Conservation (phyloP, 2,797 vertebrate genomes). For the Smutsia temminckii region DNA sequence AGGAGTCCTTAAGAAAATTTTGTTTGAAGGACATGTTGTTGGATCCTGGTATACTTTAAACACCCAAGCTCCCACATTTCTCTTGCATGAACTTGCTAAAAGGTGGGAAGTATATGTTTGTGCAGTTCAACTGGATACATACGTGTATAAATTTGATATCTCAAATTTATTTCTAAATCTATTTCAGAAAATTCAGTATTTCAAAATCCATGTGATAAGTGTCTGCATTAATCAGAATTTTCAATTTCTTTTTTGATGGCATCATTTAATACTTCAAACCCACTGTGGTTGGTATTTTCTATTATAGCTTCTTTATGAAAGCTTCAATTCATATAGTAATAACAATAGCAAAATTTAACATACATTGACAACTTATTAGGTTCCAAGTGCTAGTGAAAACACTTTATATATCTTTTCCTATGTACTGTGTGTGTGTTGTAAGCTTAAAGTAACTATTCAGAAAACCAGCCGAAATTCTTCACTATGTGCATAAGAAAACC, state of each 20-base stretch:
- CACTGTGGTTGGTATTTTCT: not conserved
- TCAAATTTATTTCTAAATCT: conserved; percentile 3
- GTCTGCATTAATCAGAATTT: not conserved
- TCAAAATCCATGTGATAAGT: not conserved
- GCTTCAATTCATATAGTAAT: not conserved
- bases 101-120: not conserved
- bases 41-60: not conserved
- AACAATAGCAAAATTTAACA: not conserved
- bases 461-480: not conserved
- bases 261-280: not conserved
- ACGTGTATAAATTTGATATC: not conserved
- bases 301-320: not conserved
- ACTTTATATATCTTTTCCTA: not conserved
- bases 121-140: not conserved
- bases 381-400: not conserved
- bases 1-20: not conserved
- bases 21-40: not conserved
- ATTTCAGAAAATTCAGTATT: not conserved
- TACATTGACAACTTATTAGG: not conserved
- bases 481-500: conserved; percentile 4
- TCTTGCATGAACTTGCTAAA: not conserved
- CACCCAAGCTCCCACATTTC: not conserved
- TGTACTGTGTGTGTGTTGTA: not conserved
- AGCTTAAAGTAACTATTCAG: not conserved
- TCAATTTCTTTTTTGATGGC: not conserved